Evolutionary conservation across 2,888 invertebrate genomes (phyloP).

Genomic region (Hololepta plana): DNA sequence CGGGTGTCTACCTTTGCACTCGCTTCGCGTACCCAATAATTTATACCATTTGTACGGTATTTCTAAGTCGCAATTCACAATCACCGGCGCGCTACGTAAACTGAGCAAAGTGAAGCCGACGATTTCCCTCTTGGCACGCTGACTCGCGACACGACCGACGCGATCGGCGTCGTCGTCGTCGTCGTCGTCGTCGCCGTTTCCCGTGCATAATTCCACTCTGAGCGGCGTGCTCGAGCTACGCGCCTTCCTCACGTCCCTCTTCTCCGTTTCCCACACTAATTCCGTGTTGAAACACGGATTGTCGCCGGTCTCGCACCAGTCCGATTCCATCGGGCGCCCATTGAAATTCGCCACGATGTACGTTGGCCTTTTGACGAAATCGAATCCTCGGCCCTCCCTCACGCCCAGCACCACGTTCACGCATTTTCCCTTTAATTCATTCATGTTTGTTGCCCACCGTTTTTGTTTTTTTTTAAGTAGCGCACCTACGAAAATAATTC

Average conservation of each 20-base stretch:
- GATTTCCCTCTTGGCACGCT: slow-evolving; percentile 35
- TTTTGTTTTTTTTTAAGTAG: slow-evolving; percentile 31
- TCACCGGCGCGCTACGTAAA: slow-evolving; percentile 47
- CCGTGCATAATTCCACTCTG: slow-evolving; percentile 47
- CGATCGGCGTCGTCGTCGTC: no score
- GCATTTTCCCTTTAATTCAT: slow-evolving; percentile 40
- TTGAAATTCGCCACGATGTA: slow-evolving; percentile 22
- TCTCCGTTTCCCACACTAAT: slow-evolving; percentile 63
- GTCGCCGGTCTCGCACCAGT: slow-evolving; percentile 36
- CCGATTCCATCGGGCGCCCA: slow-evolving; percentile 36
- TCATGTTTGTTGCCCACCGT: slow-evolving; percentile 28
- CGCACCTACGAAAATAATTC: no score
- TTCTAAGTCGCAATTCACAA: slow-evolving; percentile 32
- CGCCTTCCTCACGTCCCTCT: slow-evolving; percentile 50
- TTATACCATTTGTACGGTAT: slow-evolving; percentile 41
- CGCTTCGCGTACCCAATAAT: slow-evolving; percentile 36
- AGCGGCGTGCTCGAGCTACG: slow-evolving; percentile 55
- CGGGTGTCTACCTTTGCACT: slow-evolving; percentile 39
- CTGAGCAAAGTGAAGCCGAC: slow-evolving; percentile 53
- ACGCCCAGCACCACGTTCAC: slow-evolving; percentile 48
- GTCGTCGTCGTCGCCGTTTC: slow-evolving; percentile 33
- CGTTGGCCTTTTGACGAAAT: slow-evolving; percentile 18
- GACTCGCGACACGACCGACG: no score
- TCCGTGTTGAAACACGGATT: slow-evolving; percentile 51
- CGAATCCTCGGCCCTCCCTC: slow-evolving; percentile 40